Percentiles rank a stretch among this genome's conserved stretches.
Evolutionary conservation across 2,113 vertebrate species (phyloP).

Genomic region (Protobothrops mucrosquamatus): DNA sequence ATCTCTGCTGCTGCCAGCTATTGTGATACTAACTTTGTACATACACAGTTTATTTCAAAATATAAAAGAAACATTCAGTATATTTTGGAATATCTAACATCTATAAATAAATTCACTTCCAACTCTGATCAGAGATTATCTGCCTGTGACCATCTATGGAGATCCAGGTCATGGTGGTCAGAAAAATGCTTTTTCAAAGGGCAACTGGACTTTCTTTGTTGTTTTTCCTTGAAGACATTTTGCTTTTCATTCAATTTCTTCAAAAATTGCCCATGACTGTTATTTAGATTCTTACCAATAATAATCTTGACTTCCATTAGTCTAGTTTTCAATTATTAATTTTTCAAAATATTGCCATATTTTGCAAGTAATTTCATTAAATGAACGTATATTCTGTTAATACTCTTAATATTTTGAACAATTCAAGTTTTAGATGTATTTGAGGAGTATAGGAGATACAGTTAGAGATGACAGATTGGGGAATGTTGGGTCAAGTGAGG

Average conservation of each 20-base stretch:
- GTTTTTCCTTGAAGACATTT: not conserved
- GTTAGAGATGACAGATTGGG: not conserved
- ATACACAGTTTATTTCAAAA: not conserved
- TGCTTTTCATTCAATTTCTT: not conserved
- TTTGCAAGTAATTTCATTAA: not conserved
- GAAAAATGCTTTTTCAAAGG: not conserved
- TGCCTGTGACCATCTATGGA: not conserved
- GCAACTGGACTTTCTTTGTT: not conserved
- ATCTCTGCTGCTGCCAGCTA: not conserved
- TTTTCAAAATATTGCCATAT: not conserved
- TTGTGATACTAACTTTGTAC: not conserved
- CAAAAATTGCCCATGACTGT: not conserved
- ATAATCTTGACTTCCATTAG: not conserved
- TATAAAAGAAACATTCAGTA: constrained; percentile 4
- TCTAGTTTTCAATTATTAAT: not conserved
- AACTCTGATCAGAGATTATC: not conserved
- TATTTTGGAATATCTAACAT: constrained; percentile 36
- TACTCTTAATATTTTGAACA: not conserved
- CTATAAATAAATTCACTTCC: constrained; percentile 11
- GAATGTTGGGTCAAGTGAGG: not conserved
- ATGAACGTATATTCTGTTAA: not conserved
- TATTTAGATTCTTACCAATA: not conserved
- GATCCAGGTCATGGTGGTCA: not conserved
- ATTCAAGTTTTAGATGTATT: not conserved
- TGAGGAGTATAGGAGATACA: not conserved